Percentiles rank a stretch among this genome's conserved stretches.
These are phyloP conservation scores for Antrozous pallidus DNA, from an alignment of 2,797 vertebrate species.

Conservation along the genomic window DNA sequence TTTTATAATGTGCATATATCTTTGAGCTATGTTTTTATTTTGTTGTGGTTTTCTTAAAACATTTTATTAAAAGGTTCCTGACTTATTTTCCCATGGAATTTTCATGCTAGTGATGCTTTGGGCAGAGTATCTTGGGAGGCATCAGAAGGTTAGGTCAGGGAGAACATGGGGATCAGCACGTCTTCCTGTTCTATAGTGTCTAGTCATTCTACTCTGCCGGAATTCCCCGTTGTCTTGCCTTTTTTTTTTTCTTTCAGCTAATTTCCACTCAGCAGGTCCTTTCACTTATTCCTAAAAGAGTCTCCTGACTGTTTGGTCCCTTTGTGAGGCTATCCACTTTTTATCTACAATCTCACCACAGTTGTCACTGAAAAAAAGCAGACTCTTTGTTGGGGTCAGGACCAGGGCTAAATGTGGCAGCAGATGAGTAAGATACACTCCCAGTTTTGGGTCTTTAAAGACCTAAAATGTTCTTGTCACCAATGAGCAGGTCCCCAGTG, in stretches of 20 bases:
- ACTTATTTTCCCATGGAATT: not conserved
- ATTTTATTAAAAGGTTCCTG: not conserved
- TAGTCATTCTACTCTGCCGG: not conserved
- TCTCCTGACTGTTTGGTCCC: too few species aligned
- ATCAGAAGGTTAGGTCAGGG: too few species aligned
- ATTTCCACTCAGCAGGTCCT: too few species aligned
- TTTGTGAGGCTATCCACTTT: not conserved
- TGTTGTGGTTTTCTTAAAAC: not conserved
- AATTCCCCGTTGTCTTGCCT: not conserved
- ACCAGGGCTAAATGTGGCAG: slow-evolving; percentile 70
- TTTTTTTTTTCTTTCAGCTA: not conserved
- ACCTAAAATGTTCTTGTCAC: slow-evolving; percentile 73
- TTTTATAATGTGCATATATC: not conserved
- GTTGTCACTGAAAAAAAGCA: slow-evolving; percentile 43
- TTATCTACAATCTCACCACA: slow-evolving; percentile 67
- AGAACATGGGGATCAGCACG: not conserved
- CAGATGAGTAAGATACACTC: slow-evolving; percentile 75
- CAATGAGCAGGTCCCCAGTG: slow-evolving; percentile 71
- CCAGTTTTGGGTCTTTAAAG: slow-evolving; percentile 54
- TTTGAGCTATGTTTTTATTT: not conserved
- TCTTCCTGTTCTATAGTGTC: not conserved
- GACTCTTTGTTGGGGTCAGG: not conserved
- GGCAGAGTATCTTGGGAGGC: too few species aligned
- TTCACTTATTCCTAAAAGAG: not conserved
- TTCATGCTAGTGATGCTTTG: not conserved